Conservation (phyloP, 2,888 invertebrate species). For the Allygus modestus region DNA sequence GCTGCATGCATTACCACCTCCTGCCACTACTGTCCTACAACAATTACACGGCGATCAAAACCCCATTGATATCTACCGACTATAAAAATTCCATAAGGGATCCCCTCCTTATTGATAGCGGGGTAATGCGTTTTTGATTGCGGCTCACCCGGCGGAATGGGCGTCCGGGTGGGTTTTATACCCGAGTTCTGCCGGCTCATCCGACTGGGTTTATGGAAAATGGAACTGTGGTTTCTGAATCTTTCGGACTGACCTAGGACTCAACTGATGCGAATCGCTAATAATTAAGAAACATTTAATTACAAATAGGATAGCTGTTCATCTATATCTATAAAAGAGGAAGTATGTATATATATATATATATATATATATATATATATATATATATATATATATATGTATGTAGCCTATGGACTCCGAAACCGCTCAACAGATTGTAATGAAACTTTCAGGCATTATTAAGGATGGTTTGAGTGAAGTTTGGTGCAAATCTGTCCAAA, state of each 20-base stretch:
- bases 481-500: too few relatives aligned
- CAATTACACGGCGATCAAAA: not conserved
- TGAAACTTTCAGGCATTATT: too few relatives aligned
- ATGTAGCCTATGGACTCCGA: too few relatives aligned
- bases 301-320: too few relatives aligned
- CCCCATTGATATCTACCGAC: constrained; percentile 24
- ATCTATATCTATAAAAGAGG: too few relatives aligned
- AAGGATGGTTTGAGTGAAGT: too few relatives aligned
- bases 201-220: not conserved
- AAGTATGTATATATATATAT: too few relatives aligned
- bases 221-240: not conserved
- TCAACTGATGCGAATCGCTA: too few relatives aligned
- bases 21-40: not conserved
- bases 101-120: constrained; percentile 12
- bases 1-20: not conserved
- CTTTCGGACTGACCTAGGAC: not conserved
- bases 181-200: not conserved
- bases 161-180: not conserved
- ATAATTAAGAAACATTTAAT: too few relatives aligned
- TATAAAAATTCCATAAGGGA: constrained; percentile 11
- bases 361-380: too few relatives aligned
- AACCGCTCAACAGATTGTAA: too few relatives aligned
- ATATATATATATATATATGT: too few relatives aligned
- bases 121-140: constrained; percentile 36
- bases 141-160: not conserved